These are phyloP conservation scores for Solenopsis invicta DNA, from an alignment of 1,140 invertebrate species.

Conservation along the genomic window DNA sequence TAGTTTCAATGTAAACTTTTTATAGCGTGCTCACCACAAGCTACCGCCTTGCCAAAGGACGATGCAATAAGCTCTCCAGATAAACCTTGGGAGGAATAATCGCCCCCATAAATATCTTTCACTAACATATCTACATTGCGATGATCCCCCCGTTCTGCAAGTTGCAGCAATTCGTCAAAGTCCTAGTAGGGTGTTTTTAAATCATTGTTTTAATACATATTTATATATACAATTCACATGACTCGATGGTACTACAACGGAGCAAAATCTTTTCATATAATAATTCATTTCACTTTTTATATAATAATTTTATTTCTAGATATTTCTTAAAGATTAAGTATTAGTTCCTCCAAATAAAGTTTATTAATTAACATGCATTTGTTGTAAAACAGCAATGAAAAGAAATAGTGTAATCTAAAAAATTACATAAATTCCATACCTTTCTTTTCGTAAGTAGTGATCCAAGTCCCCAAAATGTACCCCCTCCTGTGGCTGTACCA, in stretches of 20 bases:
- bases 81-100: constrained; percentile 88
- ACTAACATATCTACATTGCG: constrained; percentile 92
- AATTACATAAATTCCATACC: constrained; percentile 81
- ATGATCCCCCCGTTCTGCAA: constrained; percentile 92
- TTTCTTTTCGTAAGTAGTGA: constrained; percentile 91
- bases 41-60: constrained; percentile 91
- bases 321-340: constrained; percentile 12
- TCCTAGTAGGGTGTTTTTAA: constrained; percentile 83
- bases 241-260: constrained; percentile 37
- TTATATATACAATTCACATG: constrained; percentile 48
- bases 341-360: constrained; percentile 37
- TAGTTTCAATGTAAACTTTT: not conserved
- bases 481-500: constrained; percentile 92
- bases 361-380: constrained; percentile 25
- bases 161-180: constrained; percentile 91
- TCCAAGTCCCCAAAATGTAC: constrained; percentile 93
- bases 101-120: constrained; percentile 92
- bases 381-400: constrained; percentile 7
- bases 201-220: constrained; percentile 59
- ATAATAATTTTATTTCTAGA: constrained; percentile 19
- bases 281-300: not conserved
- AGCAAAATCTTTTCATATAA: constrained; percentile 24
- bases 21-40: constrained; percentile 76
- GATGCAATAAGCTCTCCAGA: constrained; percentile 92
- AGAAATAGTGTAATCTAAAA: constrained; percentile 23